Evolutionary conservation across 2,888 invertebrate genomes (phyloP), one percentile per base, ranked within the genome.

Genomic region (Caenorhabditis japonica): DNA sequence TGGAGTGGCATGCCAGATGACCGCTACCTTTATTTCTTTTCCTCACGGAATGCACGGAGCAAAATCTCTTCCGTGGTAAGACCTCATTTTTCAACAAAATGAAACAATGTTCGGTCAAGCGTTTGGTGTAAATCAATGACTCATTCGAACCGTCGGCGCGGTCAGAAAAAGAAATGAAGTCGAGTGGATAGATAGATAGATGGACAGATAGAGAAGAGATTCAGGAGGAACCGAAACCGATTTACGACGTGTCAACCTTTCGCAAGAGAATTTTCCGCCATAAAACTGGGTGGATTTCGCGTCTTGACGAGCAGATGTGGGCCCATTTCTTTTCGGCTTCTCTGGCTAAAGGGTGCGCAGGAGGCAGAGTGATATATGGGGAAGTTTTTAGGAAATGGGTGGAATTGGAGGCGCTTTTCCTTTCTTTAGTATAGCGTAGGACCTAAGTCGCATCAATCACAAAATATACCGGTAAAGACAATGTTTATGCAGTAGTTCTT

Each of bases 301-400:
- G 25, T 62, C 55, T 55, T 64, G 64, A 64, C 55, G 47, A 64
- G 64, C 64, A 64, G 64, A 64, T 64, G 64, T 56, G 55, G 17
- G 34, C 19, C 34, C 30, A 10, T 10, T 49, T 49, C 33, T 30
- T 34, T 49, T 49, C 23, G 21, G 49, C 17, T 34, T 49, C 49
- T 34, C 49, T 34, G 49, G n/a, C 33, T 19, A 13, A 30, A n/a
- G 8, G 46, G 33, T 43, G 23, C 19, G 19, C 25, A 27, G 47
- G 15, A 12, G 23, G 36, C 30, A 36, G 15, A 17, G 34, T 36
- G 62, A 53, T 34, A 46, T 44, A 34, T 46, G 27, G 53, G 33
- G 30, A 43, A 38, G 41, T 58, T 36, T 23, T n/a, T 23, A 43
- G 23, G 43, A 4, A 12, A 43, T 23, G 21, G 43, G 12, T 10